phyloP scores from a whole-genome alignment of 2,113 vertebrate genomes.

The Psittacula cyanocephala region DNA sequence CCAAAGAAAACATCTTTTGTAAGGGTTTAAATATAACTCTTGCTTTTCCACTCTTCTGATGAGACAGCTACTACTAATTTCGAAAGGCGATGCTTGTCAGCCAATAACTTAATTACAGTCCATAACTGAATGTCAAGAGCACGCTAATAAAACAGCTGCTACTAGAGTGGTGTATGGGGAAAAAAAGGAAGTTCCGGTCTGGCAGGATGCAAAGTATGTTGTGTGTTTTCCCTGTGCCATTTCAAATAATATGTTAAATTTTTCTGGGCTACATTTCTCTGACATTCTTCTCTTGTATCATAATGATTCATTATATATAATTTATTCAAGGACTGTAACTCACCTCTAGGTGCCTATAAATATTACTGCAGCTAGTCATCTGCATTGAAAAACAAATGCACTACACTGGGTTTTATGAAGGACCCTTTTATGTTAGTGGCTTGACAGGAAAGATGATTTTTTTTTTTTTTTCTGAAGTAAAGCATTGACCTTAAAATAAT shows the following conservation, averaged over 20 bases:
- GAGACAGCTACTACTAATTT: not conserved
- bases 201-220: not conserved
- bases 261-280: constrained; percentile 29
- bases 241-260: constrained; percentile 26
- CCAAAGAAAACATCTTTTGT: not conserved
- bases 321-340: constrained; percentile 50
- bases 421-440: not conserved
- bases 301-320: constrained; percentile 49
- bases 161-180: not conserved
- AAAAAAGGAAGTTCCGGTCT: not conserved
- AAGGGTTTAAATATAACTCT: not conserved
- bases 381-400: constrained; percentile 40
- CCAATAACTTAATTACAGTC: constrained; percentile 27
- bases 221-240: not conserved
- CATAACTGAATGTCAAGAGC: constrained; percentile 48
- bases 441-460: not conserved
- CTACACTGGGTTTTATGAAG: constrained; percentile 3
- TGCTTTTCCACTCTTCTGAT: not conserved
- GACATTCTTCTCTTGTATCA: constrained; percentile 16
- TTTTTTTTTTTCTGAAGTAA: not conserved
- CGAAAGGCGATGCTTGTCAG: constrained; percentile 30
- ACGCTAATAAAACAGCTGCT: constrained; percentile 36
- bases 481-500: not conserved
- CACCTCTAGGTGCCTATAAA: constrained; percentile 44
- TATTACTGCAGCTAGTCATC: constrained; percentile 40